Evolutionary conservation across 1,140 invertebrate genomes (phyloP).

Genomic region (Hermetia illucens): DNA sequence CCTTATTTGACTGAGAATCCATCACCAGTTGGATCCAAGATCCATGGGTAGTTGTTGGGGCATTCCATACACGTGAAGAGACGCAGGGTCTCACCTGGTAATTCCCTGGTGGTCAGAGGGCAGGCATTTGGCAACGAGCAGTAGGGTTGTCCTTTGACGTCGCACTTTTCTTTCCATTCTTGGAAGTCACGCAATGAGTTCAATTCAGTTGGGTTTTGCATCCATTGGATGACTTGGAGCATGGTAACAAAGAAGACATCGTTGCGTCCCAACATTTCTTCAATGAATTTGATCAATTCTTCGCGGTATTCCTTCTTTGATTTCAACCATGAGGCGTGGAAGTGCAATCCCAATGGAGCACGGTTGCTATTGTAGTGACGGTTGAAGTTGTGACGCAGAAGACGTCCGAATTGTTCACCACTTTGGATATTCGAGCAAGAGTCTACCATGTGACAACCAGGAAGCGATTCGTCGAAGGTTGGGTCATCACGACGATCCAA

Average conservation of each 20-base stretch:
- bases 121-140: slow-evolving; percentile 85
- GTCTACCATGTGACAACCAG: slow-evolving; percentile 88
- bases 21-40: slow-evolving; percentile 87
- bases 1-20: slow-evolving; percentile 59
- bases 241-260: slow-evolving; percentile 93
- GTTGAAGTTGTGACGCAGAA: slow-evolving; percentile 87
- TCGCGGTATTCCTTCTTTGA: slow-evolving; percentile 87
- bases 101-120: slow-evolving; percentile 73
- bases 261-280: slow-evolving; percentile 76
- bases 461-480: slow-evolving; percentile 77
- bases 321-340: slow-evolving; percentile 91
- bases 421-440: slow-evolving; percentile 85
- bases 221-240: slow-evolving; percentile 93
- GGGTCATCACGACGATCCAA: slow-evolving; percentile 82
- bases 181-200: slow-evolving; percentile 77
- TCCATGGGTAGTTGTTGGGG: slow-evolving; percentile 91
- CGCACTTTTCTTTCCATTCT: slow-evolving; percentile 92
- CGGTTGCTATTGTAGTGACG: slow-evolving; percentile 85
- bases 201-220: slow-evolving; percentile 87
- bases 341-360: slow-evolving; percentile 85
- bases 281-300: slow-evolving; percentile 84
- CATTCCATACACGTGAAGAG: slow-evolving; percentile 93
- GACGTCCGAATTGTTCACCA: slow-evolving; percentile 72
- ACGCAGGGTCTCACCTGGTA: slow-evolving; percentile 81
- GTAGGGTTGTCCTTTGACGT: slow-evolving; percentile 84